phyloP scores from a whole-genome alignment of 2,888 invertebrate species.

The Pyrgus malvae region DNA sequence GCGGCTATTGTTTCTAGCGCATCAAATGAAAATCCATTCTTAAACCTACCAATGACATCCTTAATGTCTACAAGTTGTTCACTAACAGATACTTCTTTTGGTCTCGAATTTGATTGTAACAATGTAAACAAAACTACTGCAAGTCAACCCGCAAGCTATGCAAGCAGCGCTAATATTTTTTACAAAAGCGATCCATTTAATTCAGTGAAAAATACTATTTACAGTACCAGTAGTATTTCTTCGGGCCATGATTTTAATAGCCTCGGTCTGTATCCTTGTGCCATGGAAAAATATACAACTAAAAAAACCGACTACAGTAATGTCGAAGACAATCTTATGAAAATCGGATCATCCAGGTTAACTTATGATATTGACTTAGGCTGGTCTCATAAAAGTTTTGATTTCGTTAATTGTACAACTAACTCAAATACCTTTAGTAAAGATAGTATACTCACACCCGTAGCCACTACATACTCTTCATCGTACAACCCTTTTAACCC shows the following conservation, averaged over 20 bases:
- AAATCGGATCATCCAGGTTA: constrained; percentile 70
- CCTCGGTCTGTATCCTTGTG: constrained; percentile 72
- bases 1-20: constrained; percentile 41
- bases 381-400: constrained; percentile 76
- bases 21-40: constrained; percentile 66
- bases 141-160: constrained; percentile 53
- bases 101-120: constrained; percentile 70
- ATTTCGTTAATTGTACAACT: constrained; percentile 69
- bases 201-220: constrained; percentile 66
- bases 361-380: constrained; percentile 76
- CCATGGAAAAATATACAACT: constrained; percentile 70
- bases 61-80: constrained; percentile 59
- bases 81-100: constrained; percentile 57
- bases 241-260: constrained; percentile 72
- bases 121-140: constrained; percentile 57
- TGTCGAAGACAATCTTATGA: constrained; percentile 74
- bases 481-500: constrained; percentile 75
- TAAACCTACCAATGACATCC: constrained; percentile 65
- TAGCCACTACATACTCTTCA: constrained; percentile 58
- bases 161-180: constrained; percentile 61
- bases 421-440: constrained; percentile 61
- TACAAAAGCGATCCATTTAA: constrained; percentile 72
- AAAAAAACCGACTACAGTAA: constrained; percentile 69
- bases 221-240: constrained; percentile 71
- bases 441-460: constrained; percentile 64